phyloP scores from a whole-genome alignment of 2,888 invertebrate genomes.

The Adelognathus sp. region DNA sequence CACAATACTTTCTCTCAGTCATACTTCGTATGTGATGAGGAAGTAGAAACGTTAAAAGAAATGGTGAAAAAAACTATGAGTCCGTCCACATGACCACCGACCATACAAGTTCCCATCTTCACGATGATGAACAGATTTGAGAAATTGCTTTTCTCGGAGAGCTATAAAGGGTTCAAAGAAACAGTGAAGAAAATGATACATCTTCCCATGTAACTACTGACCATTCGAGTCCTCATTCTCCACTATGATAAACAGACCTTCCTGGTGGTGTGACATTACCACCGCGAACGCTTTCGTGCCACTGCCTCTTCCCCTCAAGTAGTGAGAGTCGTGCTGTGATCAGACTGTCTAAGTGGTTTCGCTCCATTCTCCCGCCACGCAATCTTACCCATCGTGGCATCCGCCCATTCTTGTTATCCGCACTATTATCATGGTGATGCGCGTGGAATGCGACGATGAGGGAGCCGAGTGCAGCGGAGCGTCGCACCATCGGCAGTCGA shows the following conservation, averaged over 20 bases:
- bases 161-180: too few species aligned
- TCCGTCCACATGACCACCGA: too few species aligned
- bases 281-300: conserved; percentile 4
- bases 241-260: conserved; percentile 29
- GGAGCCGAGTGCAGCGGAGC: conserved; percentile 20
- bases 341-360: not conserved
- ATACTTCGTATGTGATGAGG: too few species aligned
- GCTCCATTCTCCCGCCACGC: not conserved
- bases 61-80: too few species aligned
- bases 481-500: not conserved
- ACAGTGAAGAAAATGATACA: too few species aligned
- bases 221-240: too few species aligned
- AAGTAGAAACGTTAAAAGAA: too few species aligned
- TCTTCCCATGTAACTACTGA: not conserved
- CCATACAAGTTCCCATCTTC: too few species aligned
- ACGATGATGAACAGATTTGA: too few species aligned
- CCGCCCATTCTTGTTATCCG: not conserved
- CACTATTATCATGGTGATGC: conserved; percentile 9
- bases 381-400: not conserved
- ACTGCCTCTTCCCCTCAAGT: not conserved
- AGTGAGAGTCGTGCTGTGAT: not conserved
- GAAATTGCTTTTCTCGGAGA: too few species aligned
- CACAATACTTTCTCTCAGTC: too few species aligned
- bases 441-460: not conserved
- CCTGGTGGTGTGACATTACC: not conserved